Conservation (phyloP, 2,888 invertebrate genomes). For the Agelastica alni region DNA sequence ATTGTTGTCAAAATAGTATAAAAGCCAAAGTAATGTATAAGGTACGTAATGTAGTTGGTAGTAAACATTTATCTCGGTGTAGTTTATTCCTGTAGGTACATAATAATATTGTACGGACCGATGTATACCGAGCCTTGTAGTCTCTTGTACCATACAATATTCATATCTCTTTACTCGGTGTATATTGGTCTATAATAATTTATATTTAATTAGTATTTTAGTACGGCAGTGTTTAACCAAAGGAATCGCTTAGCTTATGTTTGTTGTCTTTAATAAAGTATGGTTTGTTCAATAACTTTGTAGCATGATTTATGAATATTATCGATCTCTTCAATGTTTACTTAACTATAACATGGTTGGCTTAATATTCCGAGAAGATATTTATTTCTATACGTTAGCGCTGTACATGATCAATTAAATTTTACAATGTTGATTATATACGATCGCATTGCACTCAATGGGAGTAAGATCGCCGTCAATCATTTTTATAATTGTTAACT, state of each 20-base stretch:
- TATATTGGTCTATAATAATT: constrained; percentile 37
- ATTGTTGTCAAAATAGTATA: no score
- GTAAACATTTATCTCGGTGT: neutral
- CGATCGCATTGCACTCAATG: no score
- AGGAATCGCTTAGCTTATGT: constrained; percentile 38
- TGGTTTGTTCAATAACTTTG: constrained; percentile 42
- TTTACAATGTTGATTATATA: constrained; percentile 38
- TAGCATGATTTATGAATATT: constrained; percentile 44
- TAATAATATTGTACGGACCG: neutral
- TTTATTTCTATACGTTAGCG: constrained; percentile 37
- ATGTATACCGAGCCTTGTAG: neutral
- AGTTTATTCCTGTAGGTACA: neutral
- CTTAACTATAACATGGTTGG: constrained; percentile 36
- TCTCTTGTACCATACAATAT: constrained; percentile 32
- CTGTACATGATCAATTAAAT: constrained; percentile 39
- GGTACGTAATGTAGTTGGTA: no score
- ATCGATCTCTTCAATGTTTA: constrained; percentile 40
- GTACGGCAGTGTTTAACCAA: constrained; percentile 38
- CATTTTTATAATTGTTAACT: neutral
- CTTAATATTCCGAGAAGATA: constrained; percentile 38
- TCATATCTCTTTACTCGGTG: constrained; percentile 33
- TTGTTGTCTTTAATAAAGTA: constrained; percentile 42
- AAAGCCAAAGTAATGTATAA: no score
- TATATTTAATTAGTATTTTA: constrained; percentile 41
- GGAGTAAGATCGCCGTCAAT: neutral